These are phyloP conservation scores for Sepioteuthis lessoniana DNA, from an alignment of 2,888 invertebrate species.

Conservation along the genomic window DNA sequence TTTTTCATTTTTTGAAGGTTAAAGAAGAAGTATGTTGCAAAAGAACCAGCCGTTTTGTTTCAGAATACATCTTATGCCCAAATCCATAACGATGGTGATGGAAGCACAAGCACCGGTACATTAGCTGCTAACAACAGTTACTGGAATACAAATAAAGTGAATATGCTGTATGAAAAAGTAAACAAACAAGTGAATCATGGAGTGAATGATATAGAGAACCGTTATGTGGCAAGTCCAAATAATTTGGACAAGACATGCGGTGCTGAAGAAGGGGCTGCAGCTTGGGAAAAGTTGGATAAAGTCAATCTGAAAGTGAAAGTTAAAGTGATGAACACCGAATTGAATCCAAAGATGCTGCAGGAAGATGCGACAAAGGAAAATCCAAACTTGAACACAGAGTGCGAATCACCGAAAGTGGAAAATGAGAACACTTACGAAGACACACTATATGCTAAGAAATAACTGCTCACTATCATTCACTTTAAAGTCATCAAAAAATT, in stretches of 20 bases:
- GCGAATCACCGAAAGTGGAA: background rate
- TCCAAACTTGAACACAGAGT: background rate
- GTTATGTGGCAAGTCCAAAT: background rate
- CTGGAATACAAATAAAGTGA: constrained; percentile 45
- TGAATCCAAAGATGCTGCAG: background rate
- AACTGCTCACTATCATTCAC: no score
- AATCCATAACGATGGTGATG: constrained; percentile 15
- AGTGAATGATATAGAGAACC: constrained; percentile 6
- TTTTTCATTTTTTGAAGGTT: background rate
- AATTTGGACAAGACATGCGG: constrained; percentile 24
- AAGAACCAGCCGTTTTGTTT: constrained; percentile 43
- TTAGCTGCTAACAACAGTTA: constrained; percentile 35
- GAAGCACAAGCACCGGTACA: background rate
- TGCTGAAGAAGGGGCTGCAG: constrained; percentile 1
- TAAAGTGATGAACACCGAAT: constrained; percentile 36
- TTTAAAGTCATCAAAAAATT: no score
- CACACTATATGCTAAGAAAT: background rate
- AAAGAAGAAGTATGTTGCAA: background rate
- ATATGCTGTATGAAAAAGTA: constrained; percentile 1
- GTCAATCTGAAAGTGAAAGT: background rate
- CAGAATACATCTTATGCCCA: constrained; percentile 40
- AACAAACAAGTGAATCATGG: constrained; percentile 26
- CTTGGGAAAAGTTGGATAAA: background rate
- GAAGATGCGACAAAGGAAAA: background rate
- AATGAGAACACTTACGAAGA: constrained; percentile 35